These are phyloP conservation scores for Notoglanidium macrostoma DNA, from an alignment of 2,797 vertebrate genomes.

Conservation along the genomic window DNA sequence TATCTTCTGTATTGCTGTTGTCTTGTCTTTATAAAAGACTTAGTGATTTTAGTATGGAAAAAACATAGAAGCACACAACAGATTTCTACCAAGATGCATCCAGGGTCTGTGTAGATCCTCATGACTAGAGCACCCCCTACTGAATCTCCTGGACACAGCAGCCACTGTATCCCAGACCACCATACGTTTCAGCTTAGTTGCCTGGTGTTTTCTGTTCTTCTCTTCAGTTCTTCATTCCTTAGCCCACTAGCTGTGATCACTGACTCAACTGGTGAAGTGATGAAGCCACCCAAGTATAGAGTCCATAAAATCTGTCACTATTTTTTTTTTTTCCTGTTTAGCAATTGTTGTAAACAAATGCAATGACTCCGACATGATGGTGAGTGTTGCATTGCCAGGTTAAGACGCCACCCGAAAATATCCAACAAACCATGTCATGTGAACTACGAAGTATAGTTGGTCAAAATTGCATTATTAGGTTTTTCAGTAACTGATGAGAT, in stretches of 20 bases:
- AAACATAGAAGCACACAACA: slow-evolving; percentile 45
- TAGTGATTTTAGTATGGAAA: slow-evolving; percentile 39
- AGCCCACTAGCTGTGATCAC: slow-evolving; percentile 4
- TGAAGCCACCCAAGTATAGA: not conserved
- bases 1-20: slow-evolving; percentile 46
- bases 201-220: slow-evolving; percentile 1
- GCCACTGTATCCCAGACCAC: not conserved
- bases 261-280: slow-evolving; percentile 6
- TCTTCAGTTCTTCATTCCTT: not conserved
- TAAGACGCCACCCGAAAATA: not conserved
- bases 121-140: slow-evolving; percentile 68
- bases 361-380: not conserved
- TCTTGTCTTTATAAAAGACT: slow-evolving; percentile 53
- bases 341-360: not conserved
- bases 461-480: not conserved
- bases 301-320: not conserved
- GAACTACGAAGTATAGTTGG: no score
- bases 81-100: slow-evolving; percentile 38
- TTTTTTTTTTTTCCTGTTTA: not conserved
- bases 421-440: not conserved
- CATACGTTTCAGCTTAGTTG: slow-evolving; percentile 14
- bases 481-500: not conserved
- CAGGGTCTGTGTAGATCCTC: slow-evolving; percentile 6
- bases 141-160: slow-evolving; percentile 58
- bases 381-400: not conserved